phyloP scores from a whole-genome alignment of 2,113 vertebrate genomes.

The Dicrurus megarhynchus region DNA sequence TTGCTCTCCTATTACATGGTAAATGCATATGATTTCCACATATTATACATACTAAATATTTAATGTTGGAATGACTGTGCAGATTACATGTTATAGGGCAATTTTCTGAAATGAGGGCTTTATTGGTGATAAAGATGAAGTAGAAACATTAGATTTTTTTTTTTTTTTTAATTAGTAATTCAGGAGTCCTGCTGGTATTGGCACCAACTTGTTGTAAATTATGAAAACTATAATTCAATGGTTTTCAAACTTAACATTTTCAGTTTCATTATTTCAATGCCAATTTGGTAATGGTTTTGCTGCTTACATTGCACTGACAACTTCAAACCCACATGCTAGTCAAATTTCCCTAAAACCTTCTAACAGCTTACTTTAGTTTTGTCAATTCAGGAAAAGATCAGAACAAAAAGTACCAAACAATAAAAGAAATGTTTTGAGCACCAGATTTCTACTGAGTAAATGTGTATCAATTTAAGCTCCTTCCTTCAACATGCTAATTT shows the following conservation, averaged over 20 bases:
- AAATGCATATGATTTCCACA: neutral
- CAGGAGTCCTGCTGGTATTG: neutral
- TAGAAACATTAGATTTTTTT: neutral
- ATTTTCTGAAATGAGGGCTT: neutral
- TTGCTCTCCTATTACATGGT: neutral
- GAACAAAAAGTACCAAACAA: neutral
- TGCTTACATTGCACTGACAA: neutral
- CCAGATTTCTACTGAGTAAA: neutral
- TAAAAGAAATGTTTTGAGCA: neutral
- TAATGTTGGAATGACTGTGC: neutral
- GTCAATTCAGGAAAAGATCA: neutral
- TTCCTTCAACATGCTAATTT: neutral
- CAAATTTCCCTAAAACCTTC: neutral
- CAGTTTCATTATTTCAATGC: neutral
- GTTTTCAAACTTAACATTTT: neutral
- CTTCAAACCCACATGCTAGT: neutral
- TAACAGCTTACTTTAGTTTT: neutral
- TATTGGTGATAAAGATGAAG: neutral
- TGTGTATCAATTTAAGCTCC: neutral
- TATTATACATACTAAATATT: neutral
- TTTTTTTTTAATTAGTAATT: neutral
- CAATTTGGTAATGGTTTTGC: neutral
- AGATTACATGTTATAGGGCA: neutral
- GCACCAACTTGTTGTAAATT: neutral
- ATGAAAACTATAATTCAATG: neutral